These are phyloP conservation scores for Scolopax bukidnonensis DNA, from an alignment of 2,797 vertebrate species.

Conservation along the genomic window DNA sequence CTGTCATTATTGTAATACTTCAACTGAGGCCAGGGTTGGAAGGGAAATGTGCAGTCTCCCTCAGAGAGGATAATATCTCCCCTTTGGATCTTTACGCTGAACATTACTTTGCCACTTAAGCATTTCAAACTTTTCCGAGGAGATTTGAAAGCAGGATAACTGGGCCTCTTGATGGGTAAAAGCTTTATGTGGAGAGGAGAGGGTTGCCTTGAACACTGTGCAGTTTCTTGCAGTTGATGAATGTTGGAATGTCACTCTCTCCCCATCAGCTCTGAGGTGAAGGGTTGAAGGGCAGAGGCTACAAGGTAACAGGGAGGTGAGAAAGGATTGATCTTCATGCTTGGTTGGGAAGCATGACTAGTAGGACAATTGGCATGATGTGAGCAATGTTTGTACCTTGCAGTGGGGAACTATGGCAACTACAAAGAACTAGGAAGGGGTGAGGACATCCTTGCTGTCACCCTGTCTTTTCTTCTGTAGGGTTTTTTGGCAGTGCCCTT, in stretches of 20 bases:
- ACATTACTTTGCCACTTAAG: slow-evolving; percentile 46
- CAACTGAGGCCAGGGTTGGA: slow-evolving; percentile 42
- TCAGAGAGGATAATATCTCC: slow-evolving; percentile 7
- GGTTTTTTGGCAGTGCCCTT: not conserved
- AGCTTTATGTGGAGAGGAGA: not conserved
- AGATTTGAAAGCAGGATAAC: not conserved
- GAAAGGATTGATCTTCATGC: not conserved
- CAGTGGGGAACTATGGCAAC: not conserved
- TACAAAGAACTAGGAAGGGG: not conserved
- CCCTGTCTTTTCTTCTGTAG: not conserved
- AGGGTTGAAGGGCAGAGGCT: not conserved
- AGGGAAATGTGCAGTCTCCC: slow-evolving; percentile 27
- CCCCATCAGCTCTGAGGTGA: rapidly evolving
- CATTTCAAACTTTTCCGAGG: slow-evolving; percentile 32
- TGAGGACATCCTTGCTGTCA: not conserved
- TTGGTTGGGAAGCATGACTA: not conserved
- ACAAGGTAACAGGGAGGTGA: not conserved
- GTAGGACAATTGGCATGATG: not conserved
- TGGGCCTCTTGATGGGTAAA: not conserved
- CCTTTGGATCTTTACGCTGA: slow-evolving; percentile 14
- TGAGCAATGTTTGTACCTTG: not conserved
- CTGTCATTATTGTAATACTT: slow-evolving; percentile 52
- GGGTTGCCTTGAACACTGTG: not conserved
- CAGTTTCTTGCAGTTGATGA: not conserved
- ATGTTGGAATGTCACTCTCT: not conserved